Base-by-base conservation (phyloP, 2,113 vertebrate genomes). In the Calyptomena viridis region DNA sequence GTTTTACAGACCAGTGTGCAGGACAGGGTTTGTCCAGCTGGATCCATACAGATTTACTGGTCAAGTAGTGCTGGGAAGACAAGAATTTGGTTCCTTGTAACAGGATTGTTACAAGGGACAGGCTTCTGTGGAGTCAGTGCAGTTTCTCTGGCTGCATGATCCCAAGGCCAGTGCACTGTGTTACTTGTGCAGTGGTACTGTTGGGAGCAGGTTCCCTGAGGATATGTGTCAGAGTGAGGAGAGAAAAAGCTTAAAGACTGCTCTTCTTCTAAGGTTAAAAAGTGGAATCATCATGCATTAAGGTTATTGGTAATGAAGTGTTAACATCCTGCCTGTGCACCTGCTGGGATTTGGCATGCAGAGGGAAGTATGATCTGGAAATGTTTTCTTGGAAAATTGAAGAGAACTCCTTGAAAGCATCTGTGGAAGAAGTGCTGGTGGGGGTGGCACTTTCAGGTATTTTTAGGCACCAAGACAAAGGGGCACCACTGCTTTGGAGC, bases 61-160 rank as follows among this genome's bases (percentile, higher is more conserved):
- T 27, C 35, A 69, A 3, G 56, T 13, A 28, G 24, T 58, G 47
- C 31, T 72, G 73, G 44, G 55, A 49, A 87, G 31, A 11, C 20
- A 44, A 39, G 52, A 58, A 19, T 35, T 47, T 1, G 2, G 8
- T 14, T 91, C 42, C 25, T 33, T 40, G 0, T 4, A 9, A 25
- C 11, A 42, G 30, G 33, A 16, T 33, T 79, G n/a, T 31, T 83
- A 56, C 40, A 40, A 40, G 39, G 62, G 72, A 44, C 12, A 42
- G 66, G 56, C 46, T 39, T 4, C 2, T 24, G 44, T 18, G 37
- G 35, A 60, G 40, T n/a, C 40, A 28, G 37, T 12, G 63, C 49
- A 12, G n/a, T 60, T 79, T 44, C 49, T 59, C 39, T 2, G 68
- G 31, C n/a, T n/a, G 25, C 2, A 0, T 4, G 22, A 88, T 40